Percentiles rank a stretch among this genome's conserved stretches.
phyloP scores from a whole-genome alignment of 1,140 invertebrate genomes.

The Diorhabda sublineata region DNA sequence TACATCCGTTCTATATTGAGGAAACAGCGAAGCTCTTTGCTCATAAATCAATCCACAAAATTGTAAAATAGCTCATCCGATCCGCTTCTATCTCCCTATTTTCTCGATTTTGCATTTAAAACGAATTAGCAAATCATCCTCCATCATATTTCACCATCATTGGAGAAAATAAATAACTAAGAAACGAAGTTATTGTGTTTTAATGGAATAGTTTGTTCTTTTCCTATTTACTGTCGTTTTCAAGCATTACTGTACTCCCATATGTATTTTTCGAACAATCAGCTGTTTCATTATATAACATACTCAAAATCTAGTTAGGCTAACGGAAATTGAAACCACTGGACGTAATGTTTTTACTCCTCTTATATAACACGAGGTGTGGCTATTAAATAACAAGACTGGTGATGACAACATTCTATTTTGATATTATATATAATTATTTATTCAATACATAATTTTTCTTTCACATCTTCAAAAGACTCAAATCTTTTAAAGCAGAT shows the following conservation, averaged over 20 bases:
- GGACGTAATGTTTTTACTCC: too few relatives aligned
- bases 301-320: too few relatives aligned
- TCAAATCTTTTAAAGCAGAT: too few relatives aligned
- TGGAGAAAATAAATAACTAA: not conserved
- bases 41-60: constrained; percentile 9
- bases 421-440: too few relatives aligned
- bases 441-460: too few relatives aligned
- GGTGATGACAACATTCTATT: too few relatives aligned
- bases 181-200: not conserved
- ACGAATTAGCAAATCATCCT: constrained; percentile 9
- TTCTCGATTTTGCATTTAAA: constrained; percentile 6
- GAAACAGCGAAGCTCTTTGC: not conserved
- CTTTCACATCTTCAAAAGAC: too few relatives aligned
- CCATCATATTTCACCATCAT: constrained; percentile 1
- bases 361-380: too few relatives aligned
- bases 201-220: not conserved
- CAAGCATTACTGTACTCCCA: not conserved
- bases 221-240: not conserved
- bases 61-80: not conserved
- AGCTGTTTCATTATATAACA: too few relatives aligned
- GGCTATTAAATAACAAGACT: too few relatives aligned
- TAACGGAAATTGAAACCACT: too few relatives aligned
- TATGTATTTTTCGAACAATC: too few relatives aligned
- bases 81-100: not conserved
- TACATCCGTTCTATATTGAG: not conserved